phyloP scores from a whole-genome alignment of 2,888 invertebrate genomes.

The Polylopha cassiicola region DNA sequence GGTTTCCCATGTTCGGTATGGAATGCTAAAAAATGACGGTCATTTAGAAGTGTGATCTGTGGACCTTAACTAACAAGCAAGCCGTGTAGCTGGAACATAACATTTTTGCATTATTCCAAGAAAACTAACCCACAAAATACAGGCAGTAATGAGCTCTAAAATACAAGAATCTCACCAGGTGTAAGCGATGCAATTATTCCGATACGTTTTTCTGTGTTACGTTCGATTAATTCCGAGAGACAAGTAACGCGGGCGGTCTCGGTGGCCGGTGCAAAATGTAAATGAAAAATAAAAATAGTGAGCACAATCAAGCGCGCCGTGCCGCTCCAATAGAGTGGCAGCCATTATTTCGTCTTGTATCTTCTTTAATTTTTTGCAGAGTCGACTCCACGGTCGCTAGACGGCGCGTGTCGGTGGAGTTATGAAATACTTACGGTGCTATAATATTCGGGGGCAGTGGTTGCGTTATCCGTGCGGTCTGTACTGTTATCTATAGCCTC shows the following conservation, averaged over 20 bases:
- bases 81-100: conserved; percentile 7
- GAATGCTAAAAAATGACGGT: no score
- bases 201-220: conserved; percentile 20
- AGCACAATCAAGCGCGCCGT: neutral
- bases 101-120: neutral
- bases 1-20: no score
- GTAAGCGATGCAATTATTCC: conserved; percentile 15
- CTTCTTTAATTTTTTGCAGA: no score
- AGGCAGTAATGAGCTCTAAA: conserved; percentile 11
- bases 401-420: no score
- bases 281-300: conserved; percentile 8
- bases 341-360: no score
- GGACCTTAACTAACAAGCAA: conserved; percentile 15
- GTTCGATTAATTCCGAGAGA: conserved; percentile 22
- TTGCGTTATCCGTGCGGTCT: no score
- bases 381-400: no score
- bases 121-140: conserved; percentile 11
- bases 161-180: conserved; percentile 15
- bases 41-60: conserved; percentile 6
- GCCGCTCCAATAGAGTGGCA: conserved; percentile 3
- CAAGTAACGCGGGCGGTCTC: conserved; percentile 14
- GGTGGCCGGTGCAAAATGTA: conserved; percentile 4
- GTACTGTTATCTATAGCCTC: conserved; percentile 72
- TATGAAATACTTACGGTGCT: no score
- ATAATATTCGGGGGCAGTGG: no score